Evolutionary conservation across 2,888 invertebrate genomes (phyloP).

Genomic region (Caenorhabditis doughertyi): DNA sequence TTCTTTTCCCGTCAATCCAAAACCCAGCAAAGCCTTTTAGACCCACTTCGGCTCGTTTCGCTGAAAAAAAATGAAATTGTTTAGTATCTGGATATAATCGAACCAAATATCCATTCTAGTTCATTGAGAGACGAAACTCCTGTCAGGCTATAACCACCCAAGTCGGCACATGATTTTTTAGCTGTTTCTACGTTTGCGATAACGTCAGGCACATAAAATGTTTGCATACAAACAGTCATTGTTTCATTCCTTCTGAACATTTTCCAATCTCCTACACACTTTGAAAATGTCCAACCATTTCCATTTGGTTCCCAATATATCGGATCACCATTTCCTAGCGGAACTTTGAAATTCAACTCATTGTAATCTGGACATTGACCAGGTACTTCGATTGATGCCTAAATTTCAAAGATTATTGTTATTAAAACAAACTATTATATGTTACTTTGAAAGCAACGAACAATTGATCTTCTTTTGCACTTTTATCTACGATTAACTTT

Average conservation of each 20-base stretch:
- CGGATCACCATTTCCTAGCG: background rate
- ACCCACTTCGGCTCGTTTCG: background rate
- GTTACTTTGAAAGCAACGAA: conserved; percentile 26
- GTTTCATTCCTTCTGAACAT: conserved; percentile 9
- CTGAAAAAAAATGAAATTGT: background rate
- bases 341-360: background rate
- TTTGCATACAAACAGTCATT: conserved; percentile 15
- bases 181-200: background rate
- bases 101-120: background rate
- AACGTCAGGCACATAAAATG: background rate
- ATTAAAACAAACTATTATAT: background rate
- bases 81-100: background rate
- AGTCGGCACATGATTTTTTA: background rate
- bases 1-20: conserved; percentile 4
- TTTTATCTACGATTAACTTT: conserved; percentile 2
- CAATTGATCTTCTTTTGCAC: background rate
- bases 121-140: conserved; percentile 13
- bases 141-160: background rate
- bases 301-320: background rate
- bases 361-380: background rate
- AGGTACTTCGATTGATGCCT: background rate
- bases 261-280: conserved; percentile 21
- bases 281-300: conserved; percentile 1
- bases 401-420: background rate
- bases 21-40: background rate